Base-by-base conservation (phyloP, 37 sponge, comb jelly and placozoan genomes). In the Axinella damicornis region DNA sequence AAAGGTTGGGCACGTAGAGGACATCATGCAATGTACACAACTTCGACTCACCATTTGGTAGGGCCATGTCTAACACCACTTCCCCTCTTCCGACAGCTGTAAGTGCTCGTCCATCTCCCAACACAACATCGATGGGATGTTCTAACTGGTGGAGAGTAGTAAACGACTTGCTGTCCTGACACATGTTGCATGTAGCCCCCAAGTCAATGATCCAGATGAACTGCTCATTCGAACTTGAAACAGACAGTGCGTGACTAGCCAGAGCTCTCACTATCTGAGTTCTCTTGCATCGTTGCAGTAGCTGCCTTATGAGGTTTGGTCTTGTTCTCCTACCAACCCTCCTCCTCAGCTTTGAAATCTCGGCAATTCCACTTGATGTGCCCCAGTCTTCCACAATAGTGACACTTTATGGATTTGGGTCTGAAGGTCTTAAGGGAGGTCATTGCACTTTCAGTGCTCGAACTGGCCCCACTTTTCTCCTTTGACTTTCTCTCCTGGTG, bases 31-130 rank as follows among this genome's bases (percentile, higher is more conserved):
- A 53, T 25, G 15, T 69, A 68, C 78, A 77, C 24, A n/a, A 66
- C 57, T 67, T 85, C 61, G 79, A 79, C 65, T 64, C 65, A 79
- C 79, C 65, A 79, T 78, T 78, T 18, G 78, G 78, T 34, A 59
- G 33, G 21, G 27, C 66, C 56, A 75, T 33, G 19, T 75, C 24
- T 28, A 84, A 55, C 34, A 54, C 27, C 31, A 85, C 77, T 27
- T 55, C 74, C 32, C 85, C 85, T 56, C 55, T 32, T 46, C 68
- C 76, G 1, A 53, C 37, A 15, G 77, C 77, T 28, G 28, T 28
- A 27, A 85, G 77, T 32, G 85, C 57, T 32, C 55, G 76, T 76
- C 85, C 85, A 65, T 85, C 85, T 66, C 85, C 85, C 55, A 85
- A 28, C 22, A n/a, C 52, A 22, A 85, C 85, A 55, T 85, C 69